Percentiles rank a stretch among this genome's conserved stretches.
phyloP scores from a whole-genome alignment of 2,113 vertebrate genomes.

The Puffinus mauretanicus region DNA sequence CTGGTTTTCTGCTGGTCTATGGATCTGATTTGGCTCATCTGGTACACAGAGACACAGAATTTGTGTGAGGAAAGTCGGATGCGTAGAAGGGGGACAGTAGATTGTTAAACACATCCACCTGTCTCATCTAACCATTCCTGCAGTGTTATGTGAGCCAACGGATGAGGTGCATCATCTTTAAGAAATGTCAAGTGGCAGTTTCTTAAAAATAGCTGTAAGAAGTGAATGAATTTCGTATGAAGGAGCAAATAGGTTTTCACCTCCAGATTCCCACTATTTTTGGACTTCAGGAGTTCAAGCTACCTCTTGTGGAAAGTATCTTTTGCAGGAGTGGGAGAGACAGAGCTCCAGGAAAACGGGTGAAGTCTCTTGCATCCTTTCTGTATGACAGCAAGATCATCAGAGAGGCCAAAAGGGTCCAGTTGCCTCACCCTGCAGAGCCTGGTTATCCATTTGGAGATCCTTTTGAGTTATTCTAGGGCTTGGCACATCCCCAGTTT shows the following conservation, averaged over 20 bases:
- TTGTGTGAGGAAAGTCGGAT: neutral
- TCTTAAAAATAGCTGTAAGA: neutral
- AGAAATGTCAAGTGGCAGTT: neutral
- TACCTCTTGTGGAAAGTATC: neutral
- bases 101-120: neutral
- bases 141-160: neutral
- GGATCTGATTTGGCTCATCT: neutral
- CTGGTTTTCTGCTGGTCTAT: neutral
- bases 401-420: fast-evolving
- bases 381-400: fast-evolving
- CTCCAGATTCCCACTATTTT: neutral
- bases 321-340: neutral
- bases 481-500: neutral
- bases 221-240: neutral
- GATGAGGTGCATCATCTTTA: neutral
- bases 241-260: neutral
- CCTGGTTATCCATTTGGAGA: neutral
- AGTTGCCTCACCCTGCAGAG: neutral
- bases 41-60: neutral
- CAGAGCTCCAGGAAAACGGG: neutral
- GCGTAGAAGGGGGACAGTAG: neutral
- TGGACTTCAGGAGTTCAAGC: neutral
- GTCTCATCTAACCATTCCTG: neutral
- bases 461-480: neutral
- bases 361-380: neutral